Base-by-base conservation (phyloP, 1,140 invertebrate species). In the Rhopalosiphum padi region DNA sequence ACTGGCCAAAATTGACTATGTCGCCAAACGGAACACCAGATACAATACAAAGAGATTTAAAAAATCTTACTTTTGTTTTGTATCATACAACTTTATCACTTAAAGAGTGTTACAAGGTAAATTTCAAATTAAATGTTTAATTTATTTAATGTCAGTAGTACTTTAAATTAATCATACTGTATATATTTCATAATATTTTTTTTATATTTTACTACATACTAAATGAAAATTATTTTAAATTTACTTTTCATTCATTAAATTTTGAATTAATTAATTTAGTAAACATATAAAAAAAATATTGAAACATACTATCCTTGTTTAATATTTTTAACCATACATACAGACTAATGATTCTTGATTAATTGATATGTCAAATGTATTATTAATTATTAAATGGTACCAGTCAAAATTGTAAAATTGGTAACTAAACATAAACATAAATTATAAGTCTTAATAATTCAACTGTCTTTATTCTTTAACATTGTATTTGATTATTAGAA, bases 1-100 rank as follows among this genome's bases (percentile, higher is more conserved):
- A 93, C 30, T 93, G 91, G 91, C 91, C 91, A 21, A 93, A 93
- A 55, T 55, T 93, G 11, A 93, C 91, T 1, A 93, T 93, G 48
- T 86, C 91, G 30, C 51, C 77, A 43, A 93, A 85, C 11, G 77
- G 77, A 83, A 93, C 91, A 30, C 77, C 48, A 30, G 91, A 37
- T 41, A 86, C 35, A 25, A 85, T 85, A 51, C 48, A 93, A 93
- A 93, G 41, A 93, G 91, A 93, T 85, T 85, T 83, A 55, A 83
- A 93, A n/a, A 93, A 93, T 55, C 48, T 93, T 43, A 48, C 48
- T 85, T 41, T 85, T n/a, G 48, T 93, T 37, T 86, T 93, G 43
- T 93, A 85, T n/a, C 22, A 22, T 85, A 48, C 77, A 37, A 93
- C 86, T 53, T 85, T 83, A 43, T 51, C 91, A 21, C 48, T 93